These are phyloP conservation scores for Butorides virescens DNA, from an alignment of 2,113 vertebrate genomes.

Conservation along the genomic window DNA sequence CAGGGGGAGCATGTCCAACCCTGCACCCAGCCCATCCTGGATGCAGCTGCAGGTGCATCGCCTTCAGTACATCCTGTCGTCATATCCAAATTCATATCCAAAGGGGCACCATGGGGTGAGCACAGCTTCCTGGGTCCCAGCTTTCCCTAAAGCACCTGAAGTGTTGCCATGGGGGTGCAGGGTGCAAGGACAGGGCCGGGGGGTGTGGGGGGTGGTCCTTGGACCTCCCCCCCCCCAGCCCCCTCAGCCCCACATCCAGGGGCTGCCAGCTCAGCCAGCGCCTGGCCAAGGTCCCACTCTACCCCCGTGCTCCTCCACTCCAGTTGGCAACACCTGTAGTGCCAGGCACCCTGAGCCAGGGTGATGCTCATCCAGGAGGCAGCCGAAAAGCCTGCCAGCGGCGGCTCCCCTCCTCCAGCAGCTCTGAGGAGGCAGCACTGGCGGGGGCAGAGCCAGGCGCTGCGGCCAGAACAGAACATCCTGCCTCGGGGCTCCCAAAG, in stretches of 20 bases:
- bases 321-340: neutral
- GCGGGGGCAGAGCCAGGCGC: rapidly evolving
- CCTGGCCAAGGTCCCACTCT: neutral
- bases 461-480: neutral
- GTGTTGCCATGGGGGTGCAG: neutral
- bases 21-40: neutral
- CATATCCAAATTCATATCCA: neutral
- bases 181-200: neutral
- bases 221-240: neutral
- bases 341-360: rapidly evolving
- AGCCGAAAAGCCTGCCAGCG: neutral
- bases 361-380: neutral
- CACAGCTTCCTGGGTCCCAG: neutral
- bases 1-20: neutral
- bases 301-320: neutral
- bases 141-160: neutral
- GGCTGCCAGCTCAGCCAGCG: neutral
- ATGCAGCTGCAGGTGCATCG: neutral
- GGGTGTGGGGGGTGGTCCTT: neutral
- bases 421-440: neutral
- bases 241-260: neutral
- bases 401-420: neutral
- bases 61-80: neutral
- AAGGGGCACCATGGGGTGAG: rapidly evolving
- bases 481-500: neutral